Conservation (phyloP, 2,888 invertebrate genomes). For the Teleogryllus oceanicus region DNA sequence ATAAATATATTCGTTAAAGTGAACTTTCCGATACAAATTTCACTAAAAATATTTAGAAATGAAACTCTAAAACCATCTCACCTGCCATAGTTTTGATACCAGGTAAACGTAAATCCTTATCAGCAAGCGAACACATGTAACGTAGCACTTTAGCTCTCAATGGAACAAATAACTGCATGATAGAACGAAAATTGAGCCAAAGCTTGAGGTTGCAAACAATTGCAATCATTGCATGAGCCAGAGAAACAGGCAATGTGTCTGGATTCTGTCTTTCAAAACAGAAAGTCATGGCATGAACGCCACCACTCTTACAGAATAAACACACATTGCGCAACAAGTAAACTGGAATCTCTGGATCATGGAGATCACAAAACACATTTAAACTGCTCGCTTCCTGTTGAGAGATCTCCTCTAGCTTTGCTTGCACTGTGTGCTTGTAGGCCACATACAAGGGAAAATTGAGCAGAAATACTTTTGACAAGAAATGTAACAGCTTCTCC, state of each 20-base stretch:
- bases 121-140: slow-evolving; percentile 90
- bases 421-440: slow-evolving; percentile 66
- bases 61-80: slow-evolving; percentile 45
- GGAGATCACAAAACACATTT: slow-evolving; percentile 82
- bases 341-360: slow-evolving; percentile 90
- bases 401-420: slow-evolving; percentile 68
- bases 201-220: slow-evolving; percentile 88
- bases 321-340: slow-evolving; percentile 88
- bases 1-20: no score
- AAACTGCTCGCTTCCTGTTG: slow-evolving; percentile 78
- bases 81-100: slow-evolving; percentile 91
- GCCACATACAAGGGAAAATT: slow-evolving; percentile 88
- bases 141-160: slow-evolving; percentile 80
- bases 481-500: slow-evolving; percentile 81
- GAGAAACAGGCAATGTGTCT: slow-evolving; percentile 72
- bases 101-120: slow-evolving; percentile 83
- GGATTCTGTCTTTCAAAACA: slow-evolving; percentile 78
- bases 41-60: neutral
- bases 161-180: slow-evolving; percentile 84
- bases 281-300: slow-evolving; percentile 79
- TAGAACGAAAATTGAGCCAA: slow-evolving; percentile 89
- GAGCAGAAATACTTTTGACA: slow-evolving; percentile 81
- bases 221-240: slow-evolving; percentile 88
- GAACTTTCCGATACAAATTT: neutral
- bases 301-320: slow-evolving; percentile 86